Evolutionary conservation across 2,888 invertebrate species (phyloP), one percentile per base, ranked within the genome.

Genomic region (Deroplatys truncata): DNA sequence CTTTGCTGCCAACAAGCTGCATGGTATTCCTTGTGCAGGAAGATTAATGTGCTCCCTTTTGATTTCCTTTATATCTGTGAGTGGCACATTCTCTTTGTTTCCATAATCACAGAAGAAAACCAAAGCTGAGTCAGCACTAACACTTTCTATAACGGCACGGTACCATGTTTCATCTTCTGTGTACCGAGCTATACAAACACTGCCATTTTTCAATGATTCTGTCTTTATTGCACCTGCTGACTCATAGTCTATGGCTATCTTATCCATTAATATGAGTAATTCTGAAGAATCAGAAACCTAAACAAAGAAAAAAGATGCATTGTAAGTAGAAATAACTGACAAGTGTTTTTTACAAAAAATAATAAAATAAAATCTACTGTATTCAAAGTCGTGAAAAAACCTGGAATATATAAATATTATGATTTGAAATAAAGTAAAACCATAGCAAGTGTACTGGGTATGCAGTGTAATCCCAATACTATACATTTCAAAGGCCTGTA

Each of bases 141-240:
- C 87, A 16, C 88, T 89, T 28, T 89, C 86, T 20, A 91, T 90
- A 8, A 90, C 86, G 29, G 91, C 92, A 84, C 92, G 91, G 88
- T 92, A 92, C 91, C 91, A 92, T 13, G 84, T 72, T 28, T 89
- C 90, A 87, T 91, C 92, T 29, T 91, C 91, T 84, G 92, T 91
- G 72, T 93, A 93, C 84, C 92, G 93, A 85, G 93, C 93, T 15
- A 93, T 90, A 84, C 93, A 93, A n/a, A 91, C 91, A 4, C 88
- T 83, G 15, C 92, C 92, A 15, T 86, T 49, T 84, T 91, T 91
- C 1, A 92, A 91, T 28, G 16, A 20, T 7, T 92, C 91, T 0
- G 82, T 8, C 28, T 20, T 29, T 8, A 86, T 35, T 25, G 88
- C 88, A 31, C 83, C 85, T 43, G 29, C 85, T n/a, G 28, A 90